Evolutionary conservation across 2,113 vertebrate genomes (phyloP).

Genomic region (Arizona elegans): DNA sequence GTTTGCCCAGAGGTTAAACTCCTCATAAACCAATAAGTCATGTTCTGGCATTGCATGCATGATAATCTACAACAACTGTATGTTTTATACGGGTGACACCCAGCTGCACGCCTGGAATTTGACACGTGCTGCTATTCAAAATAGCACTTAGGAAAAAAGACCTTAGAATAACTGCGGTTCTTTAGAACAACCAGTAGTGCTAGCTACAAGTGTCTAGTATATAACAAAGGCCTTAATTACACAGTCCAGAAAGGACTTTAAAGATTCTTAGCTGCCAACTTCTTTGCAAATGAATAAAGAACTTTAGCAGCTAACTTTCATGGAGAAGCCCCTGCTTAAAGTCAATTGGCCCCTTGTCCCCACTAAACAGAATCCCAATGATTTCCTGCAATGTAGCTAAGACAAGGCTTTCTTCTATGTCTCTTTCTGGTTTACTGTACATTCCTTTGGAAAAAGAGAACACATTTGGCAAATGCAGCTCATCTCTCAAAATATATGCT

Average conservation of each 20-base stretch:
- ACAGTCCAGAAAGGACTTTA: constrained; percentile 27
- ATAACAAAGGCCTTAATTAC: constrained; percentile 24
- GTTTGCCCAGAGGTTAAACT: background rate
- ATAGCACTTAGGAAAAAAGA: constrained; percentile 41
- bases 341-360: background rate
- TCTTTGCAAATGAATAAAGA: background rate
- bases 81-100: constrained; percentile 42
- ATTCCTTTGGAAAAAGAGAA: background rate
- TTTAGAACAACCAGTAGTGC: constrained; percentile 14
- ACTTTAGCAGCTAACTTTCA: constrained; percentile 15
- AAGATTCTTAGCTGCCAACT: constrained; percentile 15
- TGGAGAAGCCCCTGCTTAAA: constrained; percentile 14
- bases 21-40: background rate
- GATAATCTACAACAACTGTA: constrained; percentile 54
- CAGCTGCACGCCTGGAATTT: constrained; percentile 38
- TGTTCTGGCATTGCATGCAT: constrained; percentile 34
- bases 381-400: background rate
- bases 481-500: background rate
- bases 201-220: constrained; percentile 6
- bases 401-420: background rate
- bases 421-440: background rate
- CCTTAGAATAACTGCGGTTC: constrained; percentile 40
- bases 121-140: constrained; percentile 52
- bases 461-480: background rate
- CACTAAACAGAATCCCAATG: background rate